Evolutionary conservation across 2,888 invertebrate species (phyloP), one percentile per base, ranked within the genome.

Genomic region (Agapostemon virescens): DNA sequence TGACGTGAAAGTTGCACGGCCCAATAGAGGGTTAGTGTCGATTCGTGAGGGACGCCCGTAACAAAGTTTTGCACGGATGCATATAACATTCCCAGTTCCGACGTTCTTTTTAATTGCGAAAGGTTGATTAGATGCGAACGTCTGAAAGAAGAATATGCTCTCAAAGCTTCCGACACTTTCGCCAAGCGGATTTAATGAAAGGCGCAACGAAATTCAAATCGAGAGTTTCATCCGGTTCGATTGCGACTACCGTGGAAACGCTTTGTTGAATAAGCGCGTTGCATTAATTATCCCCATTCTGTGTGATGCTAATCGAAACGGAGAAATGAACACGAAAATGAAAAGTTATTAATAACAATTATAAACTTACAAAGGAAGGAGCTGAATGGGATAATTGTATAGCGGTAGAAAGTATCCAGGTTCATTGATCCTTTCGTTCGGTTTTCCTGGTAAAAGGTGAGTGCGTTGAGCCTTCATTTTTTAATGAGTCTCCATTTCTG

Each of bases 141-240:
- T 15, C 55, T 55, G 7, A 58, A 30, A 6, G 30, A 58, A 30
- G 58, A 58, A 30, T 33, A n/a, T 2, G 36, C 20, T 63, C 61
- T 49, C 36, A 66, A 78, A 68, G 42, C 74, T 68, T 80, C n/a
- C 36, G 66, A 66, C 76, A 82, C 83, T 83, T 83, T 83, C 83
- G 70, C 71, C 64, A 45, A 61, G 71, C 68, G 7, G 26, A 4
- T 33, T 36, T 72, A 75, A 79, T 69, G 61, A 68, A 67, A 68
- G 49, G 36, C 70, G 69, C 45, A 45, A 55, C 45, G 20, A 23
- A 45, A 33, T 45, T 52, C 30, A n/a, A 52, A 72, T 64, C 38
- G 55, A 20, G 6, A 40, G 70, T 72, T 71, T 71, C 55, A 6
- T 63, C 3, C 23, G 68, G 55, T 23, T 63, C 71, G 38, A 76